Percentiles rank a stretch among this genome's conserved stretches.
phyloP scores from a whole-genome alignment of 2,888 invertebrate genomes.

The Anorthoa munda region DNA sequence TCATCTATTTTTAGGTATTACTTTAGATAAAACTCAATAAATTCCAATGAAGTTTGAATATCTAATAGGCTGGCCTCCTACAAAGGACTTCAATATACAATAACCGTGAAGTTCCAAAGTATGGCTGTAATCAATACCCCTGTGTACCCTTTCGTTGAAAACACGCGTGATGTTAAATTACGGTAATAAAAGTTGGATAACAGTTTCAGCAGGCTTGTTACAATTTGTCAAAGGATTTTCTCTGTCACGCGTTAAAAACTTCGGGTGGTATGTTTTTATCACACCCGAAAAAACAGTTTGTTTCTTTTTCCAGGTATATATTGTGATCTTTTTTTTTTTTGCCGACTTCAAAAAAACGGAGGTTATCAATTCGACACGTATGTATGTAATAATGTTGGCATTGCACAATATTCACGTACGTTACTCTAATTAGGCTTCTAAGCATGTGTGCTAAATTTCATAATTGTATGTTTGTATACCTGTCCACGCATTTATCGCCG shows the following conservation, averaged over 20 bases:
- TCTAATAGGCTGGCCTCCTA: background rate
- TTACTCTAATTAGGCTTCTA: no score
- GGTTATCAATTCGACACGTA: no score
- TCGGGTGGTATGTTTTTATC: background rate
- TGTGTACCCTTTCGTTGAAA: background rate
- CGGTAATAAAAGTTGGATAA: background rate
- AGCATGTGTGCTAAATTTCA: no score
- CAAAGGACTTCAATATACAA: background rate
- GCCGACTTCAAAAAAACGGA: no score
- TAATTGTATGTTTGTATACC: no score
- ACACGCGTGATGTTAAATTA: background rate
- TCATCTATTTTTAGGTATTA: no score
- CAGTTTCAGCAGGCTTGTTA: background rate
- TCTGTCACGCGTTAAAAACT: background rate
- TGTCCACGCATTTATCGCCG: no score
- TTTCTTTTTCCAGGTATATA: background rate
- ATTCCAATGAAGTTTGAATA: no score
- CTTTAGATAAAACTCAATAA: no score
- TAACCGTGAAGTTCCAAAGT: background rate
- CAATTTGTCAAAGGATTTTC: background rate
- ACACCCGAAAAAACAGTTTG: background rate
- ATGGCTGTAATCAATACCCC: background rate
- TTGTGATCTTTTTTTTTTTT: no score
- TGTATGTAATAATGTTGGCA: no score
- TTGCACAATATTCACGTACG: no score